A percentile compares a stretch with the other conserved stretches of the same genome.
phyloP scores from a whole-genome alignment of 2,888 invertebrate genomes.

The Volucella bombylans region DNA sequence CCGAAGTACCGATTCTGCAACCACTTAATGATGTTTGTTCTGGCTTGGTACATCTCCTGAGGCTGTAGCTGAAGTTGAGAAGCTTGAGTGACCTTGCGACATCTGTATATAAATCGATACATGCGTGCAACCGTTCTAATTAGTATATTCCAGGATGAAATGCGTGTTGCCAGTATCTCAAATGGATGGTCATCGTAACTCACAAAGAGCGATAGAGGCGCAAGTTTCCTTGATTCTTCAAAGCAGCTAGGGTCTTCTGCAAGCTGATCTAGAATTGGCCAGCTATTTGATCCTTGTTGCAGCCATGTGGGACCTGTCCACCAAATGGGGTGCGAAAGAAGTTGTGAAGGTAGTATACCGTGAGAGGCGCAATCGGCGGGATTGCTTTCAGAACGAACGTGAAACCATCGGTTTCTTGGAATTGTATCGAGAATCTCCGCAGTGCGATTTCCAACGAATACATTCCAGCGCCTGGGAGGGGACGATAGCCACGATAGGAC shows the following conservation, averaged over 20 bases:
- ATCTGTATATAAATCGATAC: background rate
- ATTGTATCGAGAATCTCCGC: conserved; percentile 58
- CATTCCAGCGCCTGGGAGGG: too few relatives aligned
- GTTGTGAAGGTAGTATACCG: conserved; percentile 51
- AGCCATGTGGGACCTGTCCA: conserved; percentile 68
- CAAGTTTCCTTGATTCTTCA: background rate
- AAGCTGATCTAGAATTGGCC: background rate
- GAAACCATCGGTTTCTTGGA: conserved; percentile 60
- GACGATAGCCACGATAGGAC: too few relatives aligned
- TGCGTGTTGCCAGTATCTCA: background rate
- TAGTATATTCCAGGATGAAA: conserved; percentile 2
- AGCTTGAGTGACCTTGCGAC: background rate
- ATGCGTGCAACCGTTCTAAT: background rate
- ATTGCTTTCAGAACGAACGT: conserved; percentile 62
- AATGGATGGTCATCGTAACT: background rate
- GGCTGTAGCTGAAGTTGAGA: too few relatives aligned
- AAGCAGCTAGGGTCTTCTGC: background rate
- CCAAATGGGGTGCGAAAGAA: conserved; percentile 53
- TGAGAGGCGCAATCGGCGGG: conserved; percentile 73
- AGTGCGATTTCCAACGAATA: conserved; percentile 63
- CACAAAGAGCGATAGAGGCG: background rate
- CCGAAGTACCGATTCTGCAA: background rate
- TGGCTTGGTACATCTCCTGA: too few relatives aligned
- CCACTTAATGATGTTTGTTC: background rate
- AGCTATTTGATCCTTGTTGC: background rate